Evolutionary conservation across 2,113 vertebrate genomes (phyloP).

Genomic region (western clawed frog (Xenopus tropicalis)): UCB_Xtro_10.0 CM004448.2:100044501-100045000

Average conservation of each 20-base stretch:
- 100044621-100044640: background rate
- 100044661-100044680: conserved; percentile 26
- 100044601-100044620: background rate
- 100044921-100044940: background rate
- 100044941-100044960: background rate
- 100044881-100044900: background rate
- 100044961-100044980: conserved; percentile 2
- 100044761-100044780: conserved; percentile 37
- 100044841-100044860: conserved; percentile 2
- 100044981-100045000: too few relatives aligned
- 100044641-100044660: conserved; percentile 13
- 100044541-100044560: too few relatives aligned
- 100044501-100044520: too few relatives aligned
- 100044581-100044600: background rate
- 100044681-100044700: conserved; percentile 40
- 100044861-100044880: conserved; percentile 12
- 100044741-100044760: conserved; percentile 29
- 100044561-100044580: too few relatives aligned
- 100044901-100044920: background rate
- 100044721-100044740: conserved; percentile 35
- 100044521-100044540: too few relatives aligned
- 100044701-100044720: conserved; percentile 31
- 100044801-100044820: conserved; percentile 38
- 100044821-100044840: conserved; percentile 29
- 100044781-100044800: conserved; percentile 31